phyloP scores from a whole-genome alignment of 2,797 vertebrate genomes.

The Oreochromis mossambicus region DNA sequence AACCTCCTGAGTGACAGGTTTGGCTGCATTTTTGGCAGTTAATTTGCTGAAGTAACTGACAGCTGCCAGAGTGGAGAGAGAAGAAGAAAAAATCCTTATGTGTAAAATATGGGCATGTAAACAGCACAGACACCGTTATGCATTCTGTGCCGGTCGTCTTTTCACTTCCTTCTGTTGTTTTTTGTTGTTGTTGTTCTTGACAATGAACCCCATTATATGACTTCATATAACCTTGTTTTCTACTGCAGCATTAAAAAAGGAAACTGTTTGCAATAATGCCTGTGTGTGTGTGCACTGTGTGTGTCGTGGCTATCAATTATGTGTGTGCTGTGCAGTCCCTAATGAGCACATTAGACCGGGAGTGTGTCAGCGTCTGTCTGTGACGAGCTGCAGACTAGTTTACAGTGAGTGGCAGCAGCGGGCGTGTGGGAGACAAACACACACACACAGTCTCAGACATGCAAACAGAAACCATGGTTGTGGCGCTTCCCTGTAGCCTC shows the following conservation, averaged over 20 bases:
- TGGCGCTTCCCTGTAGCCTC: slow-evolving; percentile 21
- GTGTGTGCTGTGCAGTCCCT: slow-evolving; percentile 68
- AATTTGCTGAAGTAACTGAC: slow-evolving; percentile 99
- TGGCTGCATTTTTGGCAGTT: slow-evolving; percentile 94
- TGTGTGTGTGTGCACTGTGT: slow-evolving; percentile 52
- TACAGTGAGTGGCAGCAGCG: slow-evolving; percentile 84
- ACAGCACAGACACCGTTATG: slow-evolving; percentile 95
- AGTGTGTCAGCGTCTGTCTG: slow-evolving; percentile 80
- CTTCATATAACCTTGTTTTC: slow-evolving; percentile 99
- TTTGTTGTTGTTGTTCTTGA: slow-evolving; percentile 92
- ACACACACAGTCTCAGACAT: slow-evolving; percentile 16
- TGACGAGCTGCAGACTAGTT: slow-evolving; percentile 82
- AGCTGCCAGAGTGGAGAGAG: slow-evolving; percentile 90
- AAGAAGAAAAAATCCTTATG: slow-evolving; percentile 77
- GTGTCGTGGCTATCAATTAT: slow-evolving; percentile 71
- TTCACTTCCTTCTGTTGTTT: slow-evolving; percentile 63
- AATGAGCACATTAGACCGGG: slow-evolving; percentile 74
- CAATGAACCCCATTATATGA: slow-evolving; percentile 98
- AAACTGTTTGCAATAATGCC: slow-evolving; percentile 86
- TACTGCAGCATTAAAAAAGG: slow-evolving; percentile 99
- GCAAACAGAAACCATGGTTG: slow-evolving; percentile 48
- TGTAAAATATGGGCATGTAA: slow-evolving; percentile 99
- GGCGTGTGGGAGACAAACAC: slow-evolving; percentile 62
- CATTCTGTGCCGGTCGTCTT: slow-evolving; percentile 87
- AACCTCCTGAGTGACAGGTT: slow-evolving; percentile 90